Percentiles rank a stretch among this genome's conserved stretches.
phyloP scores from a whole-genome alignment of 2,113 vertebrate species.

The Lipophrys pholis region DNA sequence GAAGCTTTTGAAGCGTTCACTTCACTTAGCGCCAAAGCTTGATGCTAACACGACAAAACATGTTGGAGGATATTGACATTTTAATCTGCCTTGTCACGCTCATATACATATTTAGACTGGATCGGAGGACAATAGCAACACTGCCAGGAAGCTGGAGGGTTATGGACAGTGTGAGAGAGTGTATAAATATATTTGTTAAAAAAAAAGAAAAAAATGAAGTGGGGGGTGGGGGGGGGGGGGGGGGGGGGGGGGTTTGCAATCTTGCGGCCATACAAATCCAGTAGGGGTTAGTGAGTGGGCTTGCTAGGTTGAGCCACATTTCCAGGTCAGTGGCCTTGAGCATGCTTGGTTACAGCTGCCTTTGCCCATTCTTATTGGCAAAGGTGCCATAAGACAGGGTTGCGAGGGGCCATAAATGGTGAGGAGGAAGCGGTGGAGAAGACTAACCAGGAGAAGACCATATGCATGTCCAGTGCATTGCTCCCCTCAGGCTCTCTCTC shows the following conservation, averaged over 20 bases:
- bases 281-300: conserved; percentile 73
- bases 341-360: conserved; percentile 82
- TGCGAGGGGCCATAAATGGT: conserved; percentile 67
- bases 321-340: conserved; percentile 85
- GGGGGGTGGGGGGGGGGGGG: background rate
- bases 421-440: conserved; percentile 63
- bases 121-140: conserved; percentile 60
- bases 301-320: conserved; percentile 76
- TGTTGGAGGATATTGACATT: conserved; percentile 53
- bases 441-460: conserved; percentile 73
- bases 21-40: conserved; percentile 31
- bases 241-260: conserved; percentile 30
- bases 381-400: conserved; percentile 78
- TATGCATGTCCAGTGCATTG: conserved; percentile 74
- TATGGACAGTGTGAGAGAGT: conserved; percentile 38
- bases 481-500: conserved; percentile 60
- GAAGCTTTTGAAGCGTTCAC: conserved; percentile 46
- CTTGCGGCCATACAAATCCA: conserved; percentile 71
- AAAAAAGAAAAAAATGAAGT: background rate
- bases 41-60: conserved; percentile 46
- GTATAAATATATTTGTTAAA: background rate
- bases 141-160: conserved; percentile 49
- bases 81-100: conserved; percentile 66
- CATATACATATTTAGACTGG: conserved; percentile 58
- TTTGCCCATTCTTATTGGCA: conserved; percentile 77